Conservation (phyloP, 2,888 invertebrate genomes). For the Drosophila anomelani region DNA sequence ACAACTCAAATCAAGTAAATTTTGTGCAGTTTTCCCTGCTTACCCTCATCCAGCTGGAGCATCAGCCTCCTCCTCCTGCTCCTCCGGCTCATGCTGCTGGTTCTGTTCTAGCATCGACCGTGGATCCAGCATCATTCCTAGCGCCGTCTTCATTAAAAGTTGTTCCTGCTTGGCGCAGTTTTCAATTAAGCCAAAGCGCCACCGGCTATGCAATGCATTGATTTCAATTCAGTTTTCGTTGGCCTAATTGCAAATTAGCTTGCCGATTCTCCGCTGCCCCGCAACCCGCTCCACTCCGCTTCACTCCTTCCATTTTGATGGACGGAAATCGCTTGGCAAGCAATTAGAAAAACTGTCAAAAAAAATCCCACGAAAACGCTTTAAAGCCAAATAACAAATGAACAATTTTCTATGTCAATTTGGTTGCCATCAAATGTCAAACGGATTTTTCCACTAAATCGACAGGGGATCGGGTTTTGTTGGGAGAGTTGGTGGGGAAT, state of each 20-base stretch:
- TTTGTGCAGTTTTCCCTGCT: slow-evolving; percentile 61
- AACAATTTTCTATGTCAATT: slow-evolving; percentile 71
- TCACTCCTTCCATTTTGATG: slow-evolving; percentile 46
- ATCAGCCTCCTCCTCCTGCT: not conserved
- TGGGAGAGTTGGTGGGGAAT: not conserved
- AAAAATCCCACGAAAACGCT: slow-evolving; percentile 41
- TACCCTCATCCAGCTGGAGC: not conserved
- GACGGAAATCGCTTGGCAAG: slow-evolving; percentile 64
- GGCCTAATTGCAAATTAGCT: slow-evolving; percentile 76
- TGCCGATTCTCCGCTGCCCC: slow-evolving; percentile 5
- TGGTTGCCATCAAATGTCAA: slow-evolving; percentile 73
- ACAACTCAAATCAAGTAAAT: slow-evolving; percentile 59
- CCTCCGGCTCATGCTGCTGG: not conserved
- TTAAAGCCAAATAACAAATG: slow-evolving; percentile 57
- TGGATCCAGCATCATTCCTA: slow-evolving; percentile 13
- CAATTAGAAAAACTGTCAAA: slow-evolving; percentile 72
- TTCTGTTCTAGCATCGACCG: not conserved
- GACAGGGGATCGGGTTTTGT: slow-evolving; percentile 31
- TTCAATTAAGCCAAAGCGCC: slow-evolving; percentile 64
- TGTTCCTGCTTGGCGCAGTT: slow-evolving; percentile 59
- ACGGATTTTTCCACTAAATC: slow-evolving; percentile 51
- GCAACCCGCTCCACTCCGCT: not conserved
- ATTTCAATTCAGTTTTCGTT: slow-evolving; percentile 60
- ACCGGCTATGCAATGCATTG: slow-evolving; percentile 63
- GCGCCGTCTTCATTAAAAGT: slow-evolving; percentile 70